These are phyloP conservation scores for Kuschelorhynchus macadamiae DNA, from an alignment of 2,888 invertebrate species.

Conservation along the genomic window DNA sequence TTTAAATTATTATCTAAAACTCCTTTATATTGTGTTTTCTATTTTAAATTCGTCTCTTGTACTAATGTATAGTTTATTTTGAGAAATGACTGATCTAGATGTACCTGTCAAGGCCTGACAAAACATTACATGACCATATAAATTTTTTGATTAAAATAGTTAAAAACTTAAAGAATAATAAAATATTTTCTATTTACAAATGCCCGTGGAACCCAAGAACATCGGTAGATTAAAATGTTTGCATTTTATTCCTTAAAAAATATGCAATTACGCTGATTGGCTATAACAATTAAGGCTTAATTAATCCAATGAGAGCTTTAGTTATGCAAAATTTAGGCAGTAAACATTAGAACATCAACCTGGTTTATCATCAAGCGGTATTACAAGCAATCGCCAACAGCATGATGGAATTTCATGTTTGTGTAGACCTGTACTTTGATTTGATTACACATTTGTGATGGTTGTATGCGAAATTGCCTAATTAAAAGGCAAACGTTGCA, in stretches of 20 bases:
- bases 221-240: no score
- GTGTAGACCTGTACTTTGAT: slow-evolving; percentile 12
- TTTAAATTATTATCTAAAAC: no score
- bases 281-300: slow-evolving; percentile 21
- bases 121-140: no score
- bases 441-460: neutral
- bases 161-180: no score
- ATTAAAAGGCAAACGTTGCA: neutral
- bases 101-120: no score
- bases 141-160: no score
- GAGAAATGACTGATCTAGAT: no score
- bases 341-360: slow-evolving; percentile 10
- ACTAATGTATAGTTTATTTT: no score
- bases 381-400: slow-evolving; percentile 3
- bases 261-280: slow-evolving; percentile 19
- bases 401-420: slow-evolving; percentile 3
- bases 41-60: no score
- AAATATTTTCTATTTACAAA: no score
- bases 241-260: slow-evolving; percentile 4
- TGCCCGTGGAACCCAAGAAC: no score
- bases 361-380: slow-evolving; percentile 5
- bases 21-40: no score
- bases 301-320: slow-evolving; percentile 20
- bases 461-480: neutral
- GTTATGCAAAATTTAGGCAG: slow-evolving; percentile 12